phyloP scores from a whole-genome alignment of 2,797 vertebrate genomes.

The Dendrocincla fuliginosa region DNA sequence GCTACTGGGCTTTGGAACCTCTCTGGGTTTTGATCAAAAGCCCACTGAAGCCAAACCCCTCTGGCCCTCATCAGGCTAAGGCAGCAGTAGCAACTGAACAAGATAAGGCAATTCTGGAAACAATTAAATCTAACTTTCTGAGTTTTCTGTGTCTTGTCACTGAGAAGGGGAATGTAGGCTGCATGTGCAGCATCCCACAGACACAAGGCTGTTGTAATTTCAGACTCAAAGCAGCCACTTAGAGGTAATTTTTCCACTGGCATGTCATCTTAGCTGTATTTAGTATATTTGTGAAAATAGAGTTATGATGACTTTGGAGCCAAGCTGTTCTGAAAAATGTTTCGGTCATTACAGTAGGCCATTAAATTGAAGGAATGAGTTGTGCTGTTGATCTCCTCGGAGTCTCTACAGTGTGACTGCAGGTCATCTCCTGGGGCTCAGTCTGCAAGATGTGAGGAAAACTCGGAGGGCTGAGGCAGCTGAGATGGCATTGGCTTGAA shows the following conservation, averaged over 20 bases:
- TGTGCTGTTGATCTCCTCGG: not conserved
- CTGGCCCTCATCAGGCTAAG: not conserved
- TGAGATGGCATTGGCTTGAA: not conserved
- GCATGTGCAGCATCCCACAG: accelerated
- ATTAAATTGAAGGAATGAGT: not conserved
- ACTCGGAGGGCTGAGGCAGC: not conserved
- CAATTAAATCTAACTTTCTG: not conserved
- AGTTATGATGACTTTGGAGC: not conserved
- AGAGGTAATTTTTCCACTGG: not conserved
- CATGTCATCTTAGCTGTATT: not conserved
- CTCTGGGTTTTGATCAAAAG: slow-evolving; percentile 33
- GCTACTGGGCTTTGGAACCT: slow-evolving; percentile 10
- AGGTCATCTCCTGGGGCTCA: not conserved
- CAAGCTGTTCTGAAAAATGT: not conserved
- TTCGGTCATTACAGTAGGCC: not conserved
- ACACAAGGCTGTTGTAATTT: not conserved
- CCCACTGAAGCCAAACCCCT: not conserved
- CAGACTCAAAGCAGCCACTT: not conserved
- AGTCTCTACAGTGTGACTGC: not conserved
- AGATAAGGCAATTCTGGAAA: not conserved
- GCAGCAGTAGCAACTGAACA: not conserved
- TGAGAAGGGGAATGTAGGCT: not conserved
- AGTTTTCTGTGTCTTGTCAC: not conserved
- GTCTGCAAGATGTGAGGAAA: not conserved
- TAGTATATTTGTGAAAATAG: not conserved